Base-by-base conservation (phyloP, 2,888 invertebrate genomes). In the Microplitis deprimator region DNA sequence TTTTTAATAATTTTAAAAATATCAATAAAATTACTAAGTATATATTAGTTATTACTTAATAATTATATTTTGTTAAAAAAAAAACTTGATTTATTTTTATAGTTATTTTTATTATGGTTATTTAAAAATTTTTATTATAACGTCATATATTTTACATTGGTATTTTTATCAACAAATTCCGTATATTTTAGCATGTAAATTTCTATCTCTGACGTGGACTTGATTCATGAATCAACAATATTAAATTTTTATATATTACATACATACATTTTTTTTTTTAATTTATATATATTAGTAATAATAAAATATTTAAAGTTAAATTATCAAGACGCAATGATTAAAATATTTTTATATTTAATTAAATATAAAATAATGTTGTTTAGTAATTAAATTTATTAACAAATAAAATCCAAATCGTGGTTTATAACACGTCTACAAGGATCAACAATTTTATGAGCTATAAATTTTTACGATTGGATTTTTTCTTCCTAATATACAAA, bases 131-230 rank as follows among this genome's bases (percentile, higher is more conserved):
- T 8, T 7, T 7, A 41, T 41, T 41, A 10, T 41, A 41, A 10
- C 10, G 41, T 41, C 41, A 6, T 41, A 41, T 41, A 41, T 41
- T 41, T 41, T 10, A 3, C 41, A 41, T 41, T 4, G 62, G 62
- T 62, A 62, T 62, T 62, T 62, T 62, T 62, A 62, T 62, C 62
- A 16, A 62, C 62, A 16, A 62, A 17, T 62, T 17, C 29, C n/a
- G 16, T 62, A 62, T 62, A 6, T 17, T 62, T 17, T 5, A 17
- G 17, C 6, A 62, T 62, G 7, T n/a, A 6, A n/a, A 17, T 6
- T 17, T 17, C 62, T n/a, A 62, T 62, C 62, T 62, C 17, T n/a
- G 16, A 62, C 62, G n/a, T 62, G 16, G 1, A 17, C 17, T 62
- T 62, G 62, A 62, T 62, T 62, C 17, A 62, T 62, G 62, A 62